Conservation (phyloP, 2,888 invertebrate genomes). For the Drosophila buzzatii region DNA sequence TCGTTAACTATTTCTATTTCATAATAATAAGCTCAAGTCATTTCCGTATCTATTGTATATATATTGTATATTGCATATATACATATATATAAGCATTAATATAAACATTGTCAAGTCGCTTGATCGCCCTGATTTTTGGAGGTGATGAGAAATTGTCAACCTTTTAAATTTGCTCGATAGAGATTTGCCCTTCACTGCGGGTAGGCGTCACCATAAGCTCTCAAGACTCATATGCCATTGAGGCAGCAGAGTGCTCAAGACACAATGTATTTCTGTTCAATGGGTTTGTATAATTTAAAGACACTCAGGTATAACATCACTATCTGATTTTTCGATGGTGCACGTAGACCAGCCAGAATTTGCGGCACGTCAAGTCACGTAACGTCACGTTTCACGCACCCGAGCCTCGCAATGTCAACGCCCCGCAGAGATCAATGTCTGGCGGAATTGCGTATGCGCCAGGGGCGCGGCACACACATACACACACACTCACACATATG, state of each 20-base stretch:
- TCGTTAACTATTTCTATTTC: no score
- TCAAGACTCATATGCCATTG: not conserved
- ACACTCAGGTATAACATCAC: not conserved
- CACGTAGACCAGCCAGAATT: constrained; percentile 33
- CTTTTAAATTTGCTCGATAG: not conserved
- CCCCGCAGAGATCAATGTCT: constrained; percentile 68
- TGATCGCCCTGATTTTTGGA: not conserved
- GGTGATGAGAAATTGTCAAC: not conserved
- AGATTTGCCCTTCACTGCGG: constrained; percentile 1
- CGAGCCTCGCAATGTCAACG: constrained; percentile 62
- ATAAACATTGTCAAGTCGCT: not conserved
- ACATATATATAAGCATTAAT: no score
- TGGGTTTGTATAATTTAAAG: not conserved
- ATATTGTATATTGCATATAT: no score
- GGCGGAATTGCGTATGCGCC: constrained; percentile 60
- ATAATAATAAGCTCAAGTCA: not conserved
- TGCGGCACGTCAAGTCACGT: constrained; percentile 65
- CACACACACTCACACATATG: no score
- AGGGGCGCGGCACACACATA: constrained; percentile 13
- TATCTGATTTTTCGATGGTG: constrained; percentile 13
- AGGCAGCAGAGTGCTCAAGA: not conserved
- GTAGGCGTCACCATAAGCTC: not conserved
- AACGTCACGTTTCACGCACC: constrained; percentile 37
- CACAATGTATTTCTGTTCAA: not conserved
- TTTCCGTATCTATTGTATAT: not conserved